Base-by-base conservation (phyloP, 1,140 invertebrate genomes). In the Sycophaga agraensis region DNA sequence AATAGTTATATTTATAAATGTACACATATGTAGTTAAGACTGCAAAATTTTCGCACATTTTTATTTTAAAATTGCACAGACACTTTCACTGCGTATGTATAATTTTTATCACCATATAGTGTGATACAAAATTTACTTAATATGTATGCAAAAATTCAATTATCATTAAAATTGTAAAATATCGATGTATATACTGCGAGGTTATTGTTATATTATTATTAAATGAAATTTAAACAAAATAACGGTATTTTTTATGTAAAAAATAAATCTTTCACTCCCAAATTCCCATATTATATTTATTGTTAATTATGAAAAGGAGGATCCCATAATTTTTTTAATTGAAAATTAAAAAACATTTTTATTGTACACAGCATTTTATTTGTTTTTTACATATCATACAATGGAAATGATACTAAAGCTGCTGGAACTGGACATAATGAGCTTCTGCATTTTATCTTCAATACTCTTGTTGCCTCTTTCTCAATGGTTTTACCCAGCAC, bases 351-450 rank as follows among this genome's bases (percentile, higher is more conserved):
- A 37, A 31, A 35, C 2, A 26, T 50, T 24, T 22, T 50, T 69
- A 68, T 75, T 73, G 66, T 74, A 67, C 62, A 75, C 69, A 73
- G 59, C 57, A 67, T 68, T 76, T 77, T 77, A 73, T 74, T 75
- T 22, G 14, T 64, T 62, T 72, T 71, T 69, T 79, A 79, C 77
- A 79, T 81, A 81, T 79, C 72, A 69, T 81, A 81, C 78, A 81
- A 73, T 79, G 74, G 74, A 79, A 79, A 77, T 79, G 72, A 73
- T 77, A 73, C 64, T 70, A 72, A 77, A 79, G 72, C 67, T 72
- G 72, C 67, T 77, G 72, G 72, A 77, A 73, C 65, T 73, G 68
- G 65, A 76, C 65, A 70, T 55, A 65, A 59, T 66, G 66, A 66
- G 56, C 43, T n/a, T n/a, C 22, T 62, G 19, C 4, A 11, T 21